Conservation (phyloP, 2,888 invertebrate genomes). For the Apodemia zela region DNA sequence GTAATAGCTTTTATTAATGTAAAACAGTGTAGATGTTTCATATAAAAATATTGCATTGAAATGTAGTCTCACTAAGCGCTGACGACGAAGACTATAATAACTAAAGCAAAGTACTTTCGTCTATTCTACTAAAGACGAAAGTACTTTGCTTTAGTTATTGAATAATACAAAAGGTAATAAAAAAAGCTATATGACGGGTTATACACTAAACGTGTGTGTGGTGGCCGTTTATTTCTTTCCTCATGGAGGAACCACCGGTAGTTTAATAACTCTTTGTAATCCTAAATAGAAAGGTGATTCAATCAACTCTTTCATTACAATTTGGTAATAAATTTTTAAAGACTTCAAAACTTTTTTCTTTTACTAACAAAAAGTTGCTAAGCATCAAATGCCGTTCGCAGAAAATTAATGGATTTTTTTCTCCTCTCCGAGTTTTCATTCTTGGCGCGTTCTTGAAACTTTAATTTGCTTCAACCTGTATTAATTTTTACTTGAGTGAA, state of each 20-base stretch:
- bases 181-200: too few relatives aligned
- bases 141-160: too few relatives aligned
- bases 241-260: not conserved
- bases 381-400: slow-evolving; percentile 59
- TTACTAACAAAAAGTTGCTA: slow-evolving; percentile 45
- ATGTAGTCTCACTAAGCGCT: too few relatives aligned
- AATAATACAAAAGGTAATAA: too few relatives aligned
- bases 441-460: slow-evolving; percentile 6
- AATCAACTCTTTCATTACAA: slow-evolving; percentile 5
- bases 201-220: too few relatives aligned
- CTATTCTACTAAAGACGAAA: too few relatives aligned
- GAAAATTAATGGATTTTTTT: slow-evolving; percentile 58
- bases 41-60: too few relatives aligned
- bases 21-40: too few relatives aligned
- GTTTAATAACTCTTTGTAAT: not conserved
- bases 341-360: slow-evolving; percentile 41
- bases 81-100: too few relatives aligned
- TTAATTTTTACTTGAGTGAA: not conserved
- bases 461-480: not conserved
- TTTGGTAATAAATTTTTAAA: slow-evolving; percentile 1
- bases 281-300: not conserved
- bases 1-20: too few relatives aligned
- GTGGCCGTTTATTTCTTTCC: not conserved
- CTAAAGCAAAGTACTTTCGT: too few relatives aligned
- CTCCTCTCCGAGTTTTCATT: slow-evolving; percentile 19